Percentiles rank a stretch among this genome's conserved stretches.
phyloP scores from a whole-genome alignment of 2,797 vertebrate genomes.

The Myotis daubentonii region DNA sequence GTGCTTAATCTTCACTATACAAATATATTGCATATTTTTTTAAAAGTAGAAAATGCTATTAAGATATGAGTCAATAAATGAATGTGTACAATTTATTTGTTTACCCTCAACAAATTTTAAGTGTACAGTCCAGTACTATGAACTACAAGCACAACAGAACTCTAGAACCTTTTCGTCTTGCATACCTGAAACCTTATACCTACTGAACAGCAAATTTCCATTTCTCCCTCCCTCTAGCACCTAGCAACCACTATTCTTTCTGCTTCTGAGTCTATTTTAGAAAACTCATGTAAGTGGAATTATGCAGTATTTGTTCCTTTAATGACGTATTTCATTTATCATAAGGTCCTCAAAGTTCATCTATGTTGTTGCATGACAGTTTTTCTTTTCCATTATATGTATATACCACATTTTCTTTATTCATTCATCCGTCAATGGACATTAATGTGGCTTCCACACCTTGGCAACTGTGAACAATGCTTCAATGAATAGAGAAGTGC shows the following conservation, averaged over 20 bases:
- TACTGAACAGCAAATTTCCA: not conserved
- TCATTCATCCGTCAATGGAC: not conserved
- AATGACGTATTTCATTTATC: not conserved
- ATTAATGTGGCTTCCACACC: not conserved
- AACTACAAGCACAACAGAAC: not conserved
- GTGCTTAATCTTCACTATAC: not conserved
- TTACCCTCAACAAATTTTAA: not conserved
- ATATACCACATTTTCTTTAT: not conserved
- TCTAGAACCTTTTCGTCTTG: slow-evolving; percentile 6
- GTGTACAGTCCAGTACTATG: not conserved
- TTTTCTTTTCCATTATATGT: not conserved
- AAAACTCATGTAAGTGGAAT: not conserved
- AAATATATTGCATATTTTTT: not conserved
- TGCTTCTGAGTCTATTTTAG: not conserved
- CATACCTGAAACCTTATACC: not conserved
- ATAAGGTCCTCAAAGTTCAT: not conserved
- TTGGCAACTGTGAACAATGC: not conserved
- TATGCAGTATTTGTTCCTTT: not conserved
- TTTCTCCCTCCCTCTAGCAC: not conserved
- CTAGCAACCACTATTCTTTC: not conserved
- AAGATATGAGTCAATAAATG: not conserved
- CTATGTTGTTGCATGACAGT: not conserved
- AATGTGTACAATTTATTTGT: not conserved
- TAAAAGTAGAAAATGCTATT: slow-evolving; percentile 14
- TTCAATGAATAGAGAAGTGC: not conserved